Evolutionary conservation across 2,888 invertebrate genomes (phyloP), one percentile per base, ranked within the genome.

Genomic region (Steinernema scapterisci): DNA sequence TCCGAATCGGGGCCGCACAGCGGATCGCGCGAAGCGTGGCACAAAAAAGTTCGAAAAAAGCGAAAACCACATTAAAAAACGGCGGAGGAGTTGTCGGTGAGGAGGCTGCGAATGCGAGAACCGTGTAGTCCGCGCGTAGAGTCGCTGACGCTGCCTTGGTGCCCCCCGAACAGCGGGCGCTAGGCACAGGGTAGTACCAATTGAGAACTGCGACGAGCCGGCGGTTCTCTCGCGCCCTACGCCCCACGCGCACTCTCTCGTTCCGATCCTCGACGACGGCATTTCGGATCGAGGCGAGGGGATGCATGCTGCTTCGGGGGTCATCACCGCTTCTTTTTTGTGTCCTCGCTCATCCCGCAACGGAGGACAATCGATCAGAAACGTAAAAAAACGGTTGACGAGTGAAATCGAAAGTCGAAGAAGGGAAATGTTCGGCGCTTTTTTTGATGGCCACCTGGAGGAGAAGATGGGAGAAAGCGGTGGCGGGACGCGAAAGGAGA

Each of bases 171-270:
- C 38, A 38, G 38, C 38, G 38, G 54, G 63, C 63, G 31, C 25
- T 11, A 27, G 63, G 63, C 63, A 63, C 63, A 13, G 63, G 63
- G 63, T 63, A 63, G 63, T 63, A 63, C 63, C 63, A 63, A 63
- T 31, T 63, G 63, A 63, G 63, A 27, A 31, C 31, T 27, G 63
- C 63, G 63, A 63, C 63, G 63, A 13, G 38, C 63, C 16, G 48
- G 19, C 48, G 16, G 48, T 25, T 63, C 13, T 25, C 31, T 63
- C 27, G 31, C 63, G 63, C 16, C 16, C 63, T 63, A 27, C 38
- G 5, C 54, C 3, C 5, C 3, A 6, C 54, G 38, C 2, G 25
- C 54, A 13, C 2, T 54, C 54, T 54, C 54, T 54, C 63, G 38
- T 16, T 9, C 27, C 63, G 63, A 27, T 63, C 63, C 31, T 38